Base-by-base conservation (phyloP, 2,113 vertebrate species). In the Cacatua alba region DNA sequence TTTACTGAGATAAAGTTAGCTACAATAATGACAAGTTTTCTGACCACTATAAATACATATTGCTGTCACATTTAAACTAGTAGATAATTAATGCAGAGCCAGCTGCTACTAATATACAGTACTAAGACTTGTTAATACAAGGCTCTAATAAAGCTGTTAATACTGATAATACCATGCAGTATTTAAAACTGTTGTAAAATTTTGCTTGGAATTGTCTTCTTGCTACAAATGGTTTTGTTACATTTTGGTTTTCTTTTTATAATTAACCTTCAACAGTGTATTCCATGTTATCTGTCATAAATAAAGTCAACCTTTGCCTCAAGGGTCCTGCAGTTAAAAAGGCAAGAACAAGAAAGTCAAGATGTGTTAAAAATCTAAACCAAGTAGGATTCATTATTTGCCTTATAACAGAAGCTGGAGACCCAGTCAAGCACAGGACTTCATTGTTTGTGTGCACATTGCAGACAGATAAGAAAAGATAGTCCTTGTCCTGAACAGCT, bases 11-110 rank as follows among this genome's bases (percentile, higher is more conserved):
- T 90, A 21, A 96, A 93, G 92, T 93, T 95, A 95, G 35, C n/a
- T 83, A 74, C 91, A 57, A 92, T 90, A 91, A 90, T 76, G 86
- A 87, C 86, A 95, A 96, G 41, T 89, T 91, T 96, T 94, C 86
- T 93, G 92, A 94, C 95, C 83, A 82, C 80, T 87, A 92, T 87
- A 93, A 95, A 96, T 90, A 91, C 44, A 84, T 93, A 91, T 53
- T 69, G 51, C 88, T 96, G 77, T 96, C 96, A 96, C 57, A 91
- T 90, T 89, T 95, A 78, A 91, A 83, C 55, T 15, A 86, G 80
- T 49, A 88, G 93, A 92, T 96, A 96, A 97, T 97, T 96, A 96
- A 96, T 96, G 95, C 94, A 92, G 94, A 88, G 69, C 88, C 95
- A 96, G 82, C 55, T 96, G 95, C 92, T 94, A 92, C 93, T 88